These are phyloP conservation scores for Aleiodes testaceus DNA, from an alignment of 2,888 invertebrate genomes.

Conservation along the genomic window DNA sequence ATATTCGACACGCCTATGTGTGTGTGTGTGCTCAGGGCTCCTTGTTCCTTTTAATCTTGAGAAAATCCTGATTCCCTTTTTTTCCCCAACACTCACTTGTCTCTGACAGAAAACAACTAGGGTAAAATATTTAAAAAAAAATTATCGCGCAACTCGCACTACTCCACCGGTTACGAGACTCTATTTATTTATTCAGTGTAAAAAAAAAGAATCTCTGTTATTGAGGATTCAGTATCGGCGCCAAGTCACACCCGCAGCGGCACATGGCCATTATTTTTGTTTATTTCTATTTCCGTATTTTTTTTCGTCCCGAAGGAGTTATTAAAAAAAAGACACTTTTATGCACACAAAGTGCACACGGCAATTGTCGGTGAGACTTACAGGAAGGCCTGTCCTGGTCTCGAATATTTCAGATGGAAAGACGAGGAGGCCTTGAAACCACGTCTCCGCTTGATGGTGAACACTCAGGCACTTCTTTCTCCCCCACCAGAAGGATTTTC, in stretches of 20 bases:
- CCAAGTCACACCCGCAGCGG: conserved; percentile 61
- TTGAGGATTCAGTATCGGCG: conserved; percentile 48
- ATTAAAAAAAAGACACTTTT: neutral
- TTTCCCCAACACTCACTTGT: neutral
- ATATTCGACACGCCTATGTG: conserved; percentile 23
- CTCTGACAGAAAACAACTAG: neutral
- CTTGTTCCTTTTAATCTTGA: neutral
- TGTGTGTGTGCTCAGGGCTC: neutral
- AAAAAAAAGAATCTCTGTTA: neutral
- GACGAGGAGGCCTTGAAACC: conserved; percentile 35
- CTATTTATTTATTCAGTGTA: neutral
- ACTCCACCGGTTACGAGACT: no score
- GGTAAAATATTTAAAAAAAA: neutral
- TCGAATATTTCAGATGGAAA: conserved; percentile 13
- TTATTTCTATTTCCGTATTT: no score
- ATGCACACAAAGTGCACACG: neutral
- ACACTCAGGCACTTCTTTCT: neutral
- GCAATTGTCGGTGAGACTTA: neutral
- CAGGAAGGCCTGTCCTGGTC: conserved; percentile 26
- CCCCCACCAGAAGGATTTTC: neutral
- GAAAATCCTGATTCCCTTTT: neutral
- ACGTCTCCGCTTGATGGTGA: conserved; percentile 16
- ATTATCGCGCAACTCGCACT: no score
- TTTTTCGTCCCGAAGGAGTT: no score
- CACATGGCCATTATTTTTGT: conserved; percentile 60